These are phyloP conservation scores for Micrastur ruficollis DNA, from an alignment of 2,797 vertebrate genomes.

Conservation along the genomic window DNA sequence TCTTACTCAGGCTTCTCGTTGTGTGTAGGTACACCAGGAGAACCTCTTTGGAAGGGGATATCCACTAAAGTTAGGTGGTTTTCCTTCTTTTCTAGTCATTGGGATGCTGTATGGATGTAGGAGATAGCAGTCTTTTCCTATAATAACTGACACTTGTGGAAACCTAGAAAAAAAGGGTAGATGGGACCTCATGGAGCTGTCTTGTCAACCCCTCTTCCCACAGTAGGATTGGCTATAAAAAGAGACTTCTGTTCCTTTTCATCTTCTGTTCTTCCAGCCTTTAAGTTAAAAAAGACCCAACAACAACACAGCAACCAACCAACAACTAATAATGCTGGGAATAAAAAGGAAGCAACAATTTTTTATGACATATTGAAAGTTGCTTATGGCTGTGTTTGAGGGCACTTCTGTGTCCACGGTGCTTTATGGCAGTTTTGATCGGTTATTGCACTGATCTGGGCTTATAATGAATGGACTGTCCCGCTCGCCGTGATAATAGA, in stretches of 20 bases:
- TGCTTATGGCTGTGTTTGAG: constrained; percentile 20
- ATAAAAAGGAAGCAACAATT: neutral
- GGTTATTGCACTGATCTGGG: constrained; percentile 66
- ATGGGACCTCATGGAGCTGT: neutral
- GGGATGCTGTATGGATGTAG: neutral
- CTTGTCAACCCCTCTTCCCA: constrained; percentile 22
- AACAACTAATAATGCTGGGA: neutral
- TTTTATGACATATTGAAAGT: neutral
- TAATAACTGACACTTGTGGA: neutral
- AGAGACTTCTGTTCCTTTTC: neutral
- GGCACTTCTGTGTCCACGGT: neutral
- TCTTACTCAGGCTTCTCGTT: neutral
- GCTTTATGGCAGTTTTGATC: constrained; percentile 57
- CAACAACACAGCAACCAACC: neutral
- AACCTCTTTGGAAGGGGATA: neutral
- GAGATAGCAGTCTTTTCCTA: neutral
- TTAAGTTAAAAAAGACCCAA: neutral
- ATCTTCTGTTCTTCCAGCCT: neutral
- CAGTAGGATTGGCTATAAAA: neutral
- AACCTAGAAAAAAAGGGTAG: neutral
- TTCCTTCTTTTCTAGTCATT: neutral
- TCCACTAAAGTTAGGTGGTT: neutral
- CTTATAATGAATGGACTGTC: constrained; percentile 74
- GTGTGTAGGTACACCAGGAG: neutral
- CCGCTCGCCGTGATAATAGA: constrained; percentile 63